Evolutionary conservation across 2,113 vertebrate genomes (phyloP).

Genomic region (Serilophus lunatus): DNA sequence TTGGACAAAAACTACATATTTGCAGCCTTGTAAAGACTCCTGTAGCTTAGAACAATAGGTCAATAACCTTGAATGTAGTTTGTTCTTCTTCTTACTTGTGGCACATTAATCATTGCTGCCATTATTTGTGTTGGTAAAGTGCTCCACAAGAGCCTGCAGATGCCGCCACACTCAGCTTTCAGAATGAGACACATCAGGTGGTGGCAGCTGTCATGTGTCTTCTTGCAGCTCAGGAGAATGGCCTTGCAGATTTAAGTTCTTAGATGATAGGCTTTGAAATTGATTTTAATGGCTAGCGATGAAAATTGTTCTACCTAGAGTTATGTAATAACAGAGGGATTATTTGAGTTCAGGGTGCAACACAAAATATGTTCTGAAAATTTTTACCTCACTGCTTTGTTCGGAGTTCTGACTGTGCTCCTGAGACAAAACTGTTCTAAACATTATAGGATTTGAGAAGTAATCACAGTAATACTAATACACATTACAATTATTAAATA

Average conservation of each 20-base stretch:
- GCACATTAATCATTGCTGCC: background rate
- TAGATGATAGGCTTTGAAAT: background rate
- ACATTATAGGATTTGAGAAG: conserved; percentile 1
- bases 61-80: background rate
- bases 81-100: background rate
- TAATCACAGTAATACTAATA: conserved; percentile 66
- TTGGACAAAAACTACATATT: background rate
- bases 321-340: background rate
- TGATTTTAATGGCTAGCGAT: background rate
- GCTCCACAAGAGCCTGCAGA: background rate
- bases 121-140: background rate
- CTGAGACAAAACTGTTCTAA: conserved; percentile 57
- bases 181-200: background rate
- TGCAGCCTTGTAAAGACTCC: background rate
- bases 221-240: background rate
- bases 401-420: conserved; percentile 51
- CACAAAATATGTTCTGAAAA: conserved; percentile 1
- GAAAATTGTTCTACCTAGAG: background rate
- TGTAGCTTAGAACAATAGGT: background rate
- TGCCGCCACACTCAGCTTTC: background rate
- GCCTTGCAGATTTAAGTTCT: background rate
- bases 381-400: background rate
- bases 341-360: background rate
- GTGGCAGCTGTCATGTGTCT: background rate
- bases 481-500: conserved; percentile 68